A percentile compares a stretch with the other conserved stretches of the same genome.
Conservation (phyloP, 1,140 invertebrate genomes). For the Spodoptera frugiperda region DNA sequence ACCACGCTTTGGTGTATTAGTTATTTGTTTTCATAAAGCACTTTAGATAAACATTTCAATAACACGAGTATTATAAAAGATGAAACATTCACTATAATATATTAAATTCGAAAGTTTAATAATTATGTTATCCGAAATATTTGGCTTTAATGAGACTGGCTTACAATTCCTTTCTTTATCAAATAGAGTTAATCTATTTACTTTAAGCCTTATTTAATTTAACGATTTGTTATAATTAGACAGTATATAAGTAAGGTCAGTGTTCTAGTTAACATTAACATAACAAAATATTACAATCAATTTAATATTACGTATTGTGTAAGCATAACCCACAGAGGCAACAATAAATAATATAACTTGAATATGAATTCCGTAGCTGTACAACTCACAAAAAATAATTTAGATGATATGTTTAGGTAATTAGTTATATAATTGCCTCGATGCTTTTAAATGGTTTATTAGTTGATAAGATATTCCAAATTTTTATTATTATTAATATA, state of each 20-base stretch:
- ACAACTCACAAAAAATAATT: conserved; percentile 13
- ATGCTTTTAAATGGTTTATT: conserved; percentile 35
- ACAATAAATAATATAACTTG: not conserved
- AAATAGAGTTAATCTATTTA: not conserved
- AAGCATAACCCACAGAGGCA: not conserved
- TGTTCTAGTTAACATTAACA: conserved; percentile 13
- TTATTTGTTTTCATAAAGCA: conserved; percentile 11
- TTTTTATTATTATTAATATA: conserved; percentile 12
- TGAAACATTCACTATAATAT: conserved; percentile 18
- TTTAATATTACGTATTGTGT: conserved; percentile 20
- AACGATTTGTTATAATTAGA: conserved; percentile 22
- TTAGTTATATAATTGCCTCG: conserved; percentile 49
- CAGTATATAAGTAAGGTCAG: conserved; percentile 1
- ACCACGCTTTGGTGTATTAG: conserved; percentile 22
- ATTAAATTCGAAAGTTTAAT: conserved; percentile 24
- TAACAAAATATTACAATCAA: conserved; percentile 23
- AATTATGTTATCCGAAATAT: conserved; percentile 12
- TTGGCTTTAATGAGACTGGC: conserved; percentile 72
- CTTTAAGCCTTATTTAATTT: conserved; percentile 22
- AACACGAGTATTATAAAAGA: conserved; percentile 34
- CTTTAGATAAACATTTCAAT: conserved; percentile 41
- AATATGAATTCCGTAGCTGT: conserved; percentile 24
- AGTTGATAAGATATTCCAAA: conserved; percentile 16
- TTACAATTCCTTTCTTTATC: conserved; percentile 63
- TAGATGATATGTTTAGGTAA: conserved; percentile 42